These are phyloP conservation scores for Trichopoda pennipes DNA, from an alignment of 2,888 invertebrate species.

Conservation along the genomic window DNA sequence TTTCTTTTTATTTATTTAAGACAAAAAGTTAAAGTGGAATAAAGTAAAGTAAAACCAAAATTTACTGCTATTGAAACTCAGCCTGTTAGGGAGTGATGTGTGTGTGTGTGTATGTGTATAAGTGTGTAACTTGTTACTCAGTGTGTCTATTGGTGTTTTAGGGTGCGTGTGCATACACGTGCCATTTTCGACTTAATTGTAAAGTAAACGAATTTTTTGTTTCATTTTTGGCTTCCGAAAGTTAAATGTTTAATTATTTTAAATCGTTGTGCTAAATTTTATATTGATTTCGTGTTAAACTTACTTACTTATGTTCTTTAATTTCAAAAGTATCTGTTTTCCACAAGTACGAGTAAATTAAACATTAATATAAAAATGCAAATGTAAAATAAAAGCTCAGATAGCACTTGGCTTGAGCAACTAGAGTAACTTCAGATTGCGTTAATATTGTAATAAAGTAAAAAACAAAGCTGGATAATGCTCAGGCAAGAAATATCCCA, in stretches of 20 bases:
- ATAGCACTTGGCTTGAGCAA: no score
- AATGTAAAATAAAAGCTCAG: no score
- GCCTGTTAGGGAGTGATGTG: neutral
- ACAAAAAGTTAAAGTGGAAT: slow-evolving; percentile 36
- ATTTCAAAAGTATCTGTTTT: no score
- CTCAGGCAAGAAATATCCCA: no score
- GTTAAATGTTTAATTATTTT: slow-evolving; percentile 29
- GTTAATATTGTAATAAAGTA: no score
- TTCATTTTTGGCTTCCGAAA: slow-evolving; percentile 4
- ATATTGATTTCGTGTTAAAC: no score
- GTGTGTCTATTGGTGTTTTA: neutral
- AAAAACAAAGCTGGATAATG: no score
- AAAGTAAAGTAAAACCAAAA: slow-evolving; percentile 39
- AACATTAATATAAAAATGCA: no score
- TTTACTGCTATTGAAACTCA: slow-evolving; percentile 1
- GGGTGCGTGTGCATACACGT: neutral
- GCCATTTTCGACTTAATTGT: slow-evolving; percentile 29
- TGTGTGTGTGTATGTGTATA: slow-evolving; percentile 10
- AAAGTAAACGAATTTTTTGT: slow-evolving; percentile 7
- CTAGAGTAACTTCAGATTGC: no score
- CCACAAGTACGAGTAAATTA: no score
- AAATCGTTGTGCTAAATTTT: neutral
- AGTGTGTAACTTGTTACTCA: slow-evolving; percentile 2
- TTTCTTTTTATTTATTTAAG: slow-evolving; percentile 14
- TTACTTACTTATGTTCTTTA: no score